Base-by-base conservation (phyloP, 2,113 vertebrate species). In the Salminus brasiliensis region DNA sequence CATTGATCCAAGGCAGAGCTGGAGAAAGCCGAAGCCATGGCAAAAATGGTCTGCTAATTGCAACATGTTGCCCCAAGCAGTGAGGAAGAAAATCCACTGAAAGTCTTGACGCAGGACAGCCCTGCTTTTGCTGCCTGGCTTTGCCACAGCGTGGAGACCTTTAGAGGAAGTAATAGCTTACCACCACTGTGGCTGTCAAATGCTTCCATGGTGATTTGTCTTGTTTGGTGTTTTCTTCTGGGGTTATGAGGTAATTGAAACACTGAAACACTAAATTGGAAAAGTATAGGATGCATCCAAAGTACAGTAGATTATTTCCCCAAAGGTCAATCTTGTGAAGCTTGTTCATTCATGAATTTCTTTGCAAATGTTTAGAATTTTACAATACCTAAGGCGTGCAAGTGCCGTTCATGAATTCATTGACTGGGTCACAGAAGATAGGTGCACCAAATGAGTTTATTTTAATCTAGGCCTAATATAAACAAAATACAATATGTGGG, bases 11-110 rank as follows among this genome's bases (percentile, higher is more conserved):
- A 81, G 70, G 78, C 74, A 72, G 71, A 65, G 27, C 30, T 53
- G 45, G 67, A 66, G 68, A 85, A 86, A 84, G 59, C 52, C n/a
- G 43, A 80, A 67, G 52, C 59, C 30, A 2, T 49, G 41, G 32
- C 30, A 78, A 60, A 60, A 72, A 74, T 67, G 68, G 29, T 27
- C 41, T 55, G 53, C 69, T 82, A 83, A 82, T 86, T 83, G 74
- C 80, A 78, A 82, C 80, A 84, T 86, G 59, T 74, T 67, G 66
- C 70, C 72, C 57, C 75, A 43, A 78, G 68, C 39, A 36, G 53
- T 74, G 45, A 82, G 15, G 34, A 68, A 77, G 62, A 32, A 79
- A 84, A 79, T 34, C 41, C 72, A 71, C 29, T 39, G 65, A 41
- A 78, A 67, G 70, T 74, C 60, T 80, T 70, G 59, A 74, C 30